Base-by-base conservation (phyloP, 35 echinoderm and acorn worm species). In the Ophiothrix spiculata region DNA sequence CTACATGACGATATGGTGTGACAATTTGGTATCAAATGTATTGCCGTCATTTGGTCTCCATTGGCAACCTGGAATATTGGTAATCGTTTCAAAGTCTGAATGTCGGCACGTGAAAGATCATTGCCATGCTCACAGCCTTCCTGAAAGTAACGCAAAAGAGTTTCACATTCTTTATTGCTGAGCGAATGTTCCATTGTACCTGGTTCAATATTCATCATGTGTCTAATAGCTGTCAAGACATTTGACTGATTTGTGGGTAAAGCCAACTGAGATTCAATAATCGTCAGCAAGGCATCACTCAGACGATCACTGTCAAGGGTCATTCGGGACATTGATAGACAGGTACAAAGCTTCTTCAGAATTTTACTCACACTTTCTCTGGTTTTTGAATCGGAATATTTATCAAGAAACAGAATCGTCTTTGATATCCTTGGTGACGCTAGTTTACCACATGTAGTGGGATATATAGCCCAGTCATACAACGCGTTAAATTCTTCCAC, bases 401-500 rank as follows among this genome's bases (percentile, higher is more conserved):
- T 33, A 42, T 84, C 31, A 6, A 64, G 81, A 29, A 64, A 64
- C 49, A 84, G 2, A 2, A 84, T 34, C 23, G 81, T 64, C 29
- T 84, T 84, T 19, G 81, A 84, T 33, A 84, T 36, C 36, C 31
- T 13, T 64, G 40, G 32, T 60, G 81, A 37, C 35, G 39, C 81
- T 19, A 84, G 56, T 42, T 69, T 33, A 14, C 35, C 32, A 1
- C 49, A 32, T 3, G 42, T 60, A 34, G 81, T 84, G 8, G 81
- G 81, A 28, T 64, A 42, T 64, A 84, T 36, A 33, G 81, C 49
- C 81, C 81, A 84, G 17, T 84, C 42, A 34, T 23, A 19, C 32
- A 84, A 37, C 0, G 31, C n/a, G n/a, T n/a, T n/a, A n/a, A n/a
- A n/a, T n/a, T n/a, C 35, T 14, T 84, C 13, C 17, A 84, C 28